Base-by-base conservation (phyloP, 2,797 vertebrate species). In the Leuciscus waleckii region DNA sequence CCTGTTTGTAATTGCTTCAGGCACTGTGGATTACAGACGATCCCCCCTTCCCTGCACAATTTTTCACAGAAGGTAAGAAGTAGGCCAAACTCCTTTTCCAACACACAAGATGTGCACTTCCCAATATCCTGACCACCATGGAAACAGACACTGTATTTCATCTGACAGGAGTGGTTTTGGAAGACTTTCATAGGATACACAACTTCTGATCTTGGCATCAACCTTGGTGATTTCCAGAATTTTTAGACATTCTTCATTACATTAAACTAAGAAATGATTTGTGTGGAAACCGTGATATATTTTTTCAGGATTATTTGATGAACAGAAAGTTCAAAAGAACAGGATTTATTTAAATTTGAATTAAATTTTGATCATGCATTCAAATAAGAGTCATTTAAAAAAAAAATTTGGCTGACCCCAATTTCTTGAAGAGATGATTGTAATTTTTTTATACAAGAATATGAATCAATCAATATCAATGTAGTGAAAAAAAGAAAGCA, bases 131-230 rank as follows among this genome's bases (percentile, higher is more conserved):
- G 35, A 78, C 85, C 26, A 32, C 85, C 79, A 85, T 85, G 79
- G 85, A 70, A 85, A 89, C 88, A 69, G 68, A 63, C 68, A 56
- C 63, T 70, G 70, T n/a, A 75, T 85, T 75, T 41, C 8, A 10
- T 46, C 74, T 67, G 77, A 81, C 56, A 70, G 43, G 19, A 84
- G 46, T 32, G 61, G 17, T 23, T 56, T 13, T 26, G n/a, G 11
- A 17, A 81, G 35, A 11, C 26, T 41, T 71, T 41, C n/a, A 39
- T 68, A 11, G 7, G 43, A 37, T 69, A 71, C 23, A 39, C 46
- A 71, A 35, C n/a, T 23, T 75, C 14, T 67, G 2, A 21, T 56
- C 11, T 49, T 39, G 54, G 23, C 43, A 84, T 26, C 6, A 77
- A 63, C 32, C 14, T 41, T 32, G 26, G n/a, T 17, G 19, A 8